phyloP scores from a whole-genome alignment of 2,888 invertebrate species.

The Bedellia somnulentella region DNA sequence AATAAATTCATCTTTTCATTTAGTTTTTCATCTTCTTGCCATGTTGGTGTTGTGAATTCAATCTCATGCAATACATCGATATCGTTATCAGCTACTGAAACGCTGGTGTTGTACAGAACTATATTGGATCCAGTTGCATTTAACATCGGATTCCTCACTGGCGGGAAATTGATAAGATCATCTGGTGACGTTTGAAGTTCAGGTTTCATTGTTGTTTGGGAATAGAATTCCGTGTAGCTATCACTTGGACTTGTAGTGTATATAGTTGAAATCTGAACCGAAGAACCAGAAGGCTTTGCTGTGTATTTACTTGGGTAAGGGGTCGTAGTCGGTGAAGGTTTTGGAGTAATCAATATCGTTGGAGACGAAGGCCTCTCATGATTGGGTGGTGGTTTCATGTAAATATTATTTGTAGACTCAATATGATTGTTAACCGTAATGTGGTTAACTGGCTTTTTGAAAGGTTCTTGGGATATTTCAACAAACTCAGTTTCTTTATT shows the following conservation, averaged over 20 bases:
- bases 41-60: conserved; percentile 76
- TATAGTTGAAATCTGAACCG: conserved; percentile 13
- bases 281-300: conserved; percentile 17
- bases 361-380: conserved; percentile 61
- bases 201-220: conserved; percentile 34
- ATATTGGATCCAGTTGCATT: conserved; percentile 67
- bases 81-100: conserved; percentile 57
- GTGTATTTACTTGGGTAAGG: conserved; percentile 29
- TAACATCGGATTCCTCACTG: conserved; percentile 80
- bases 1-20: conserved; percentile 80
- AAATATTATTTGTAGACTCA: conserved; percentile 58
- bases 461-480: conserved; percentile 54
- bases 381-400: conserved; percentile 33
- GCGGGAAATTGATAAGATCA: conserved; percentile 79
- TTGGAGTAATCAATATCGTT: conserved; percentile 69
- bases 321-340: conserved; percentile 55
- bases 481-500: conserved; percentile 37
- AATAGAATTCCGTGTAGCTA: conserved; percentile 24
- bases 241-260: conserved; percentile 19
- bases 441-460: conserved; percentile 45
- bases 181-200: conserved; percentile 70
- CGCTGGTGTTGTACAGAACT: conserved; percentile 43
- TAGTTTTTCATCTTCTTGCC: conserved; percentile 73
- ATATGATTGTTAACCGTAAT: conserved; percentile 66
- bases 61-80: conserved; percentile 51